Conservation (phyloP, 2,113 vertebrate species). For the Pterocles orientalis region DNA sequence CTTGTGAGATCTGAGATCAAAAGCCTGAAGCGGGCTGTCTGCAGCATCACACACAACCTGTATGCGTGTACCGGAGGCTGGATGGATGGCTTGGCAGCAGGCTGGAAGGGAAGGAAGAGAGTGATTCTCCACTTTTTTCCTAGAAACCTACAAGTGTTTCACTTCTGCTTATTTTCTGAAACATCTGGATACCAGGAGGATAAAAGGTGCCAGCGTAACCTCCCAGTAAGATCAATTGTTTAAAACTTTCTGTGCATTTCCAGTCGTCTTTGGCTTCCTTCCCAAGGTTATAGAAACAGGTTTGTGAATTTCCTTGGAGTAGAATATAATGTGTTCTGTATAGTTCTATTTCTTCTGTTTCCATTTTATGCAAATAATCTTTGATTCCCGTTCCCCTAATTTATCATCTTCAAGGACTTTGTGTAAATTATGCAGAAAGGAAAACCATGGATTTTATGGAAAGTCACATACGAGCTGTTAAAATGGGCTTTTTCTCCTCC, state of each 20-base stretch:
- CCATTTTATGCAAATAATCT: slow-evolving; percentile 49
- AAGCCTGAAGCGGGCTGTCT: neutral
- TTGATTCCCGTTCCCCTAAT: slow-evolving; percentile 10
- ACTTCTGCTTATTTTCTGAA: slow-evolving; percentile 42
- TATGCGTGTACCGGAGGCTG: neutral
- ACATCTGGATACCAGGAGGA: slow-evolving; percentile 64
- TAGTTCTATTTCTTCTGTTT: neutral
- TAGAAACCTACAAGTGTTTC: slow-evolving; percentile 10
- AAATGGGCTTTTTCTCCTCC: slow-evolving; percentile 15
- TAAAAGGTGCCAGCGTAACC: slow-evolving; percentile 56
- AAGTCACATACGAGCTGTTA: slow-evolving; percentile 6
- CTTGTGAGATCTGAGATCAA: neutral
- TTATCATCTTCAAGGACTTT: slow-evolving; percentile 38
- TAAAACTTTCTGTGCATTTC: slow-evolving; percentile 38
- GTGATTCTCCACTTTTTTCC: neutral
- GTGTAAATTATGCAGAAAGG: slow-evolving; percentile 14
- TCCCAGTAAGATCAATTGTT: slow-evolving; percentile 67
- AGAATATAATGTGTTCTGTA: neutral
- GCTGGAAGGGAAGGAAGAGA: neutral
- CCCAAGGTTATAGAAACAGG: slow-evolving; percentile 42
- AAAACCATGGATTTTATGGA: slow-evolving; percentile 9
- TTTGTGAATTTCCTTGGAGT: slow-evolving; percentile 29
- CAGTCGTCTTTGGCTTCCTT: slow-evolving; percentile 36
- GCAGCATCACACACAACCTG: neutral
- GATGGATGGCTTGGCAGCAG: neutral